A percentile compares a stretch with the other conserved stretches of the same genome.
Evolutionary conservation across 1,140 invertebrate genomes (phyloP).

Genomic region (Lepidurus apus): DNA sequence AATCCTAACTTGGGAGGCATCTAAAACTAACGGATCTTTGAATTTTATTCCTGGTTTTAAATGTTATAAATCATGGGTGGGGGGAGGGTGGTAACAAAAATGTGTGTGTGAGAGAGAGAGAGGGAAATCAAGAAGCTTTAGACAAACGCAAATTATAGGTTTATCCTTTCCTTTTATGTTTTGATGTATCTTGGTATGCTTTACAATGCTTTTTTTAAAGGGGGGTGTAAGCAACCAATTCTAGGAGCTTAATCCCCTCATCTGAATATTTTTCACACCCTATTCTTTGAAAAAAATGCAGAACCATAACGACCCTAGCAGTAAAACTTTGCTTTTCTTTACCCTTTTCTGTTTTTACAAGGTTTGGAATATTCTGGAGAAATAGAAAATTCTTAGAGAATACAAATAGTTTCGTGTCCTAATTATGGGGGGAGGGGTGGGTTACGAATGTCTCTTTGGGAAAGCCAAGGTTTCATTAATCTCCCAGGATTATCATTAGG

Average conservation of each 20-base stretch:
- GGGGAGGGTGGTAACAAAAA: no score
- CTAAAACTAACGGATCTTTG: no score
- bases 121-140: not conserved
- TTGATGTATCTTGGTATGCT: conserved; percentile 3
- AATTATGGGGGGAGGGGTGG: not conserved
- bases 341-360: no score
- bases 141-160: not conserved
- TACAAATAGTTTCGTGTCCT: not conserved
- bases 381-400: no score
- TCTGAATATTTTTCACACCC: conserved; percentile 22
- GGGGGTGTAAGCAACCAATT: not conserved
- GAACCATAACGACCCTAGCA: not conserved
- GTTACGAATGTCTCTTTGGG: not conserved
- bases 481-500: not conserved
- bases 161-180: not conserved
- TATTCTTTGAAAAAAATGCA: not conserved
- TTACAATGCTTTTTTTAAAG: not conserved
- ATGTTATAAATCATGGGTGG: no score
- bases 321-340: not conserved
- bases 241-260: conserved; percentile 11
- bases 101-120: no score
- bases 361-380: no score
- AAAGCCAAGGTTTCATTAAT: conserved; percentile 19
- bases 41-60: no score
- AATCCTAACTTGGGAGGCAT: no score